Percentiles rank a stretch among this genome's conserved stretches.
These are phyloP conservation scores for Zosterops pallidus DNA, from an alignment of 2,113 vertebrate species.

Conservation along the genomic window DNA sequence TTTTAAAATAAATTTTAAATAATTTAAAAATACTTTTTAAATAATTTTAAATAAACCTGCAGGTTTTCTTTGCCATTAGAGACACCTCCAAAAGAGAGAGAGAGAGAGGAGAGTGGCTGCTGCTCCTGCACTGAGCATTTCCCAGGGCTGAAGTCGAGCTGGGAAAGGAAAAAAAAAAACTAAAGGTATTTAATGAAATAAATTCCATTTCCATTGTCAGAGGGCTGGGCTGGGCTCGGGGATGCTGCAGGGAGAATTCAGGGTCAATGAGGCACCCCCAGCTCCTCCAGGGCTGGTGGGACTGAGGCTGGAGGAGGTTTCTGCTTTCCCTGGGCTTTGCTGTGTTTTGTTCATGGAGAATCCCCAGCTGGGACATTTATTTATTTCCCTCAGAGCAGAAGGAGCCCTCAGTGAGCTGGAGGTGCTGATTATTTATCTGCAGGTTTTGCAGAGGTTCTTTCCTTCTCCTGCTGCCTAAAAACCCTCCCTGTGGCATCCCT, in stretches of 20 bases:
- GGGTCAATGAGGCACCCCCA: accelerated
- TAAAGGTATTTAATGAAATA: not conserved
- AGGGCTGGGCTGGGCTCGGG: not conserved
- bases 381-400: not conserved
- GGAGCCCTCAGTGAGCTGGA: not conserved
- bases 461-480: accelerated
- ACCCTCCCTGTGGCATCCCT: accelerated
- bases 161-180: not conserved
- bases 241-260: accelerated
- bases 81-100: not conserved
- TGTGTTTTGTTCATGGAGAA: accelerated
- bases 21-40: not conserved
- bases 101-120: not conserved
- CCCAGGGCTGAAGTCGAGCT: not conserved
- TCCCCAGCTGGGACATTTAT: not conserved
- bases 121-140: not conserved
- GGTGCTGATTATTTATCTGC: not conserved
- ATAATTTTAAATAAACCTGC: not conserved
- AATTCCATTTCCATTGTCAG: accelerated
- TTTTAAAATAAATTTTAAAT: not conserved
- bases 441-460: not conserved
- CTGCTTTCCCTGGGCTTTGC: not conserved
- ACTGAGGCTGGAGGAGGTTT: not conserved
- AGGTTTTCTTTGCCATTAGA: not conserved
- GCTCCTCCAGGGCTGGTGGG: accelerated